Conservation (phyloP, 2,797 vertebrate species). For the Myotis daubentonii region DNA sequence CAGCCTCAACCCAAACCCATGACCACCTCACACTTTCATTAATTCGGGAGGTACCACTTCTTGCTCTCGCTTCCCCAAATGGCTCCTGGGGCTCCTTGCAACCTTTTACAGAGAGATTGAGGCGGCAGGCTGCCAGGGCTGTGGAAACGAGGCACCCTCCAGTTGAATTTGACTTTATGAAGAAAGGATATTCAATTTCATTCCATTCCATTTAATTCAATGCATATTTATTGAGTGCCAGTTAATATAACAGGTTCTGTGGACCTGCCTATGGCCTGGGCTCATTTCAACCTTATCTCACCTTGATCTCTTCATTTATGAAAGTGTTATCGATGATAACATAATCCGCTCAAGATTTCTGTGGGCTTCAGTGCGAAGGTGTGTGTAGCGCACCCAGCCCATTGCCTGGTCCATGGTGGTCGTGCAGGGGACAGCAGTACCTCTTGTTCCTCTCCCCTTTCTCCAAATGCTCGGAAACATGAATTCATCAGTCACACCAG, state of each 20-base stretch:
- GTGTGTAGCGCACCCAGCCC: background rate
- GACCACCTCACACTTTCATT: background rate
- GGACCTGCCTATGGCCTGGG: background rate
- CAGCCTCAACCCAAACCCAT: background rate
- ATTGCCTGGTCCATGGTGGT: too few species aligned
- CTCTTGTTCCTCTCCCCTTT: background rate
- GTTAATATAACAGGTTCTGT: background rate
- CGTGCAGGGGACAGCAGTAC: rapidly evolving
- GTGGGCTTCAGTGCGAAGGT: background rate
- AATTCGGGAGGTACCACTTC: background rate
- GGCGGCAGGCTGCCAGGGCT: background rate
- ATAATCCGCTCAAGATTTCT: background rate
- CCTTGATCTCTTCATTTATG: background rate
- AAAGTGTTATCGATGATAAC: background rate
- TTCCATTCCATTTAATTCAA: background rate
- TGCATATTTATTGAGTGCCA: background rate
- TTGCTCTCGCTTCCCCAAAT: background rate
- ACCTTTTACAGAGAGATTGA: conserved; percentile 7
- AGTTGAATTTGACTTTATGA: background rate
- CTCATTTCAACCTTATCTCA: background rate
- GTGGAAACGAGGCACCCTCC: background rate
- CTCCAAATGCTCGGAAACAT: background rate
- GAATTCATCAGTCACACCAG: too few species aligned
- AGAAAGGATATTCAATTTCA: background rate
- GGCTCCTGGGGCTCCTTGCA: conserved; percentile 6